phyloP scores from a whole-genome alignment of 2,797 vertebrate species.

The Tragelaphus oryx region DNA sequence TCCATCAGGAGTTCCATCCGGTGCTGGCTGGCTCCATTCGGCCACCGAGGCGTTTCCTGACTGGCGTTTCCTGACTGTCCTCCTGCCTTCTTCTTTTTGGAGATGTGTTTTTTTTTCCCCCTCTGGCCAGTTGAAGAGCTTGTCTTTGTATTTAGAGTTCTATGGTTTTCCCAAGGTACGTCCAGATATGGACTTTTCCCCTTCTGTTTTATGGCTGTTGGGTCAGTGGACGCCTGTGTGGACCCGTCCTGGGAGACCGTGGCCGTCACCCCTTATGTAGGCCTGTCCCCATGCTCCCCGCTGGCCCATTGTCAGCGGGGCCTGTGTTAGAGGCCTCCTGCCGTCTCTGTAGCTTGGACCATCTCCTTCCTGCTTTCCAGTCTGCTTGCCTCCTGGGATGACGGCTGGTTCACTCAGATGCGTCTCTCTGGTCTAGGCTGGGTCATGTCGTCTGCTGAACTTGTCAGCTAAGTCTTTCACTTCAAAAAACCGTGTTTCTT shows the following conservation, averaged over 20 bases:
- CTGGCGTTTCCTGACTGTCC: background rate
- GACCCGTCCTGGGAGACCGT: accelerated
- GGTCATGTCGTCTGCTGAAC: background rate
- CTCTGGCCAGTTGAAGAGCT: background rate
- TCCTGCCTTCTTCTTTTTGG: background rate
- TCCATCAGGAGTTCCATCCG: background rate
- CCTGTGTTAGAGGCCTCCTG: background rate
- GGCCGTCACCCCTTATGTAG: accelerated
- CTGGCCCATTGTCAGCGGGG: no score
- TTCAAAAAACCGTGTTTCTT: no score
- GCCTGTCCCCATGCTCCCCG: accelerated
- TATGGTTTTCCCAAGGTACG: no score
- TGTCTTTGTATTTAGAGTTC: background rate
- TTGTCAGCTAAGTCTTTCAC: background rate
- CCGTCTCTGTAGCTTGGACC: accelerated
- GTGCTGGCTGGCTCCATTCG: accelerated
- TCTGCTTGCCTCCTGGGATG: background rate
- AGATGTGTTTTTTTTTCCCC: background rate
- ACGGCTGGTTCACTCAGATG: no score
- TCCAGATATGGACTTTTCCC: no score
- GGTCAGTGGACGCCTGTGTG: background rate
- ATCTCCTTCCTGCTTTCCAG: background rate
- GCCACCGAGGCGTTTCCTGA: background rate
- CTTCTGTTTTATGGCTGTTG: background rate
- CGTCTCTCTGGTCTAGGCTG: background rate